A percentile compares a stretch with the other conserved stretches of the same genome.
phyloP scores from a whole-genome alignment of 1,140 invertebrate genomes.

The Acyrthosiphon pisum region DNA sequence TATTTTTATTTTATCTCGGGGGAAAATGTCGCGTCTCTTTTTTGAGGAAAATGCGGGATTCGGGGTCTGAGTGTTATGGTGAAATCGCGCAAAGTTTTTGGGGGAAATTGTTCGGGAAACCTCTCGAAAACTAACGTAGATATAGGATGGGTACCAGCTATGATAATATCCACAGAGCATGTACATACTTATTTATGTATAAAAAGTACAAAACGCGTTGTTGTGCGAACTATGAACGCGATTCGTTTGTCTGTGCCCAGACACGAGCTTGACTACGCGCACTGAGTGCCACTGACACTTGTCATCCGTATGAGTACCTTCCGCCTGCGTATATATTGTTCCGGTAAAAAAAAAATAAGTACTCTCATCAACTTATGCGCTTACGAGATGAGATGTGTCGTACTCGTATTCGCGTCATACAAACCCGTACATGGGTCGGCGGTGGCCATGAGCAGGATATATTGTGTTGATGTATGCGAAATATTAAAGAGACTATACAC shows the following conservation, averaged over 20 bases:
- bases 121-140: background rate
- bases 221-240: background rate
- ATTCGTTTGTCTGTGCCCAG: background rate
- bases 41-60: too few species aligned
- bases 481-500: background rate
- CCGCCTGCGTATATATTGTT: background rate
- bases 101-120: background rate
- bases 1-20: too few species aligned
- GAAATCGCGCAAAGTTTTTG: background rate
- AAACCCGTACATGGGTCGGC: background rate
- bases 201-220: background rate
- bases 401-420: background rate
- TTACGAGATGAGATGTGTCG: background rate
- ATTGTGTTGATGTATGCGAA: background rate
- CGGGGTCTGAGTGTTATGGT: background rate
- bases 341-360: background rate
- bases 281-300: background rate
- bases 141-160: background rate
- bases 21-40: too few species aligned
- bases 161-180: too few species aligned
- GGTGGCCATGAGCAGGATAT: background rate
- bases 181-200: background rate
- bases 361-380: background rate
- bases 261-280: background rate
- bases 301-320: background rate